phyloP scores from a whole-genome alignment of 2,888 invertebrate species.

The Papilio demoleus region DNA sequence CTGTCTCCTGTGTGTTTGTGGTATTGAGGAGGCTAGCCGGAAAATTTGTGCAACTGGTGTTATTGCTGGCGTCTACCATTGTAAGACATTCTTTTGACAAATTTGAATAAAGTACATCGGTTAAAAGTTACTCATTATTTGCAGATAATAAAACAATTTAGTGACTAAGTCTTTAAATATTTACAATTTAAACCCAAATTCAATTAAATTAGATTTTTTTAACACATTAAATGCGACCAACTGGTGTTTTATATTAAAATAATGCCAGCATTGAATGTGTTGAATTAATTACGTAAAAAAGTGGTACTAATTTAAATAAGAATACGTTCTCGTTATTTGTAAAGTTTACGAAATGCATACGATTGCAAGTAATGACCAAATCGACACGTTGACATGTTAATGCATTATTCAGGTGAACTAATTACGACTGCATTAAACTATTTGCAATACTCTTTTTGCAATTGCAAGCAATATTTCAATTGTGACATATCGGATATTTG shows the following conservation, averaged over 20 bases:
- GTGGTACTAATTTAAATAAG: slow-evolving; percentile 32
- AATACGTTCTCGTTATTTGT: slow-evolving; percentile 11
- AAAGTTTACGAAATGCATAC: slow-evolving; percentile 5
- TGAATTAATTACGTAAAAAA: slow-evolving; percentile 13
- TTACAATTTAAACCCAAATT: too few relatives aligned
- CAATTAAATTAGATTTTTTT: too few relatives aligned
- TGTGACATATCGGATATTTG: too few relatives aligned
- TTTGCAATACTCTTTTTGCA: neutral
- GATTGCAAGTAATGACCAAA: slow-evolving; percentile 24
- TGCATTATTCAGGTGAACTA: slow-evolving; percentile 18
- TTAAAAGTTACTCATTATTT: too few relatives aligned
- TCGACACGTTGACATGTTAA: slow-evolving; percentile 26
- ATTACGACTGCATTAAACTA: neutral
- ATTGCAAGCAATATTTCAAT: neutral
- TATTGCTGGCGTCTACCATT: too few relatives aligned
- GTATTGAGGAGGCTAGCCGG: too few relatives aligned
- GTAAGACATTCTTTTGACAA: too few relatives aligned
- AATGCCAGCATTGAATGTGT: neutral
- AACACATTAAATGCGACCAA: neutral
- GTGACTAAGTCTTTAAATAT: too few relatives aligned
- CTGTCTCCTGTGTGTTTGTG: too few relatives aligned
- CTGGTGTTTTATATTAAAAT: neutral
- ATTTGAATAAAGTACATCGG: too few relatives aligned
- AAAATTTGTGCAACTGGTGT: too few relatives aligned
- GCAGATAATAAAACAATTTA: too few relatives aligned